Conservation (phyloP, 1,140 invertebrate species). For the Zaprionus lachaisei region DNA sequence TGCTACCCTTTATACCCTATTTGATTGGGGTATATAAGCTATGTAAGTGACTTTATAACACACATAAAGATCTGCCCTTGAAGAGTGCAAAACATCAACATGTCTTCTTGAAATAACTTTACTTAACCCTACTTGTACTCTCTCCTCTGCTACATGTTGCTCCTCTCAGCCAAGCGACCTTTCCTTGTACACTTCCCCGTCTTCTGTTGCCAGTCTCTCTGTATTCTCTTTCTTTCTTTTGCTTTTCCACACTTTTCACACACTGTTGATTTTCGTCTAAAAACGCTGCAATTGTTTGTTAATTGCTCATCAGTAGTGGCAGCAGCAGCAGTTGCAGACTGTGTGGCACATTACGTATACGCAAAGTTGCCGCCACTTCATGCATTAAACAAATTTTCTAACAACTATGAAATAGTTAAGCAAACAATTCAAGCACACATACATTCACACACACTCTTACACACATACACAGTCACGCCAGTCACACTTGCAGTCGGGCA, state of each 20-base stretch:
- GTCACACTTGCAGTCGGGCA: constrained; percentile 27
- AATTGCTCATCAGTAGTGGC: constrained; percentile 75
- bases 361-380: constrained; percentile 71
- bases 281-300: constrained; percentile 77
- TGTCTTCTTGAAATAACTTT: not conserved
- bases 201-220: constrained; percentile 16
- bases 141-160: not conserved
- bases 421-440: constrained; percentile 36
- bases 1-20: no score
- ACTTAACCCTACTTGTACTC: not conserved
- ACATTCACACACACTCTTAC: constrained; percentile 3
- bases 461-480: constrained; percentile 1
- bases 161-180: constrained; percentile 6
- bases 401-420: constrained; percentile 70
- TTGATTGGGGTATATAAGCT: no score
- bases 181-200: not conserved
- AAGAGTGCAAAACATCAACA: not conserved
- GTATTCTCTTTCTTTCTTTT: constrained; percentile 8
- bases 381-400: constrained; percentile 76
- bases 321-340: constrained; percentile 42
- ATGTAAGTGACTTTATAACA: no score
- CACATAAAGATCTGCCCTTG: not conserved
- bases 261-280: constrained; percentile 62
- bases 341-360: constrained; percentile 69
- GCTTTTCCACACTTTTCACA: constrained; percentile 25